Evolutionary conservation across 2,113 vertebrate genomes (phyloP).

Genomic region (Amphiprion ocellaris): DNA sequence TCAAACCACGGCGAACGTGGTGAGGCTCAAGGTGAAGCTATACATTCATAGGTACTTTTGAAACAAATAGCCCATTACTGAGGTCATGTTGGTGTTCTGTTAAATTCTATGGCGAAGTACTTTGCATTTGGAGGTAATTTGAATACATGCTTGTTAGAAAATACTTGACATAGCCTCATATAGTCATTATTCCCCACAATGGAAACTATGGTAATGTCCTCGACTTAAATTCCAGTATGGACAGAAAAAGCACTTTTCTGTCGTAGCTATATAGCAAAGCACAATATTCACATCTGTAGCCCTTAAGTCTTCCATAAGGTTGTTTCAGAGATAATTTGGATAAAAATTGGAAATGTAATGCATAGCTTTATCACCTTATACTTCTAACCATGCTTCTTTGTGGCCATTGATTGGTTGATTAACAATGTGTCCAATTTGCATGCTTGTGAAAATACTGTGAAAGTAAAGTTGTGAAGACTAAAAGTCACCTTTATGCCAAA

Average conservation of each 20-base stretch:
- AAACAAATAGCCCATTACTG: background rate
- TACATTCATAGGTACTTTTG: background rate
- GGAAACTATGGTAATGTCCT: background rate
- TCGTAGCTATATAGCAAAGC: background rate
- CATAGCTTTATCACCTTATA: background rate
- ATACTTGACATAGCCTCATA: background rate
- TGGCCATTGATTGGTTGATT: too few species aligned
- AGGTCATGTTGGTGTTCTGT: background rate
- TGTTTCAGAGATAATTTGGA: conserved; percentile 32
- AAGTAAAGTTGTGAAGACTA: background rate
- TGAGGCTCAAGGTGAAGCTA: background rate
- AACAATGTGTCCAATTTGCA: background rate
- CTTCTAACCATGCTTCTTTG: background rate
- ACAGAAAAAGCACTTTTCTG: background rate
- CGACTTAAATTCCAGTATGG: conserved; percentile 3
- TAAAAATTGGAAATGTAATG: conserved; percentile 4
- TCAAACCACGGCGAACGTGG: background rate
- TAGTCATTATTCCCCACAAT: background rate
- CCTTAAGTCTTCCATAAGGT: too few species aligned
- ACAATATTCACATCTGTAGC: background rate
- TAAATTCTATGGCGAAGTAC: background rate
- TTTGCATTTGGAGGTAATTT: too few species aligned
- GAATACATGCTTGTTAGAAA: conserved; percentile 1
- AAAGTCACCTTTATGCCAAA: conserved; percentile 68
- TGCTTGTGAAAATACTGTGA: background rate